Percentiles rank a stretch among this genome's conserved stretches.
Conservation (phyloP, 2,888 invertebrate genomes). For the Lottia gigantea region DNA sequence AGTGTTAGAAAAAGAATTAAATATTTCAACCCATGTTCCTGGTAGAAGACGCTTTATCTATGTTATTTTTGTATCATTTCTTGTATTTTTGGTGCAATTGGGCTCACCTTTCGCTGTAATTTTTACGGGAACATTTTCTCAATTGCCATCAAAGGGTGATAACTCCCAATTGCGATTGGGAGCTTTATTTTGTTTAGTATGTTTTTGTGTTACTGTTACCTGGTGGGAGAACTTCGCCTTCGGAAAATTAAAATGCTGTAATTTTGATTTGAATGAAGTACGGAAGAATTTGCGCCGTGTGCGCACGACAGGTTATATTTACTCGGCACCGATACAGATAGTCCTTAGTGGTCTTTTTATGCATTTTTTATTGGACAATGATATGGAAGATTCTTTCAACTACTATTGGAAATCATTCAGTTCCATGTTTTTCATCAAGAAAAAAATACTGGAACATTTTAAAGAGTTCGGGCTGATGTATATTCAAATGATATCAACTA, state of each 20-base stretch:
- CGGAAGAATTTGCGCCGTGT: slow-evolving; percentile 26
- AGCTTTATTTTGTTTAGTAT: slow-evolving; percentile 53
- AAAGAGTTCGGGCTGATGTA: slow-evolving; percentile 30
- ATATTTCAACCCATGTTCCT: neutral
- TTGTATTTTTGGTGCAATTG: neutral
- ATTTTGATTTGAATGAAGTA: slow-evolving; percentile 19
- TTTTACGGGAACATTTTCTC: neutral
- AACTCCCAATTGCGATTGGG: slow-evolving; percentile 35
- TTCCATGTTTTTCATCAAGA: neutral
- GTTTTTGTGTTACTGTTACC: slow-evolving; percentile 85
- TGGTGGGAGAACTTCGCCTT: slow-evolving; percentile 98
- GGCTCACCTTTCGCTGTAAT: neutral
- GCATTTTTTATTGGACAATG: neutral
- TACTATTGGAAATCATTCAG: neutral
- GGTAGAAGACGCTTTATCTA: neutral
- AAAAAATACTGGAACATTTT: slow-evolving; percentile 19
- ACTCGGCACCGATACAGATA: slow-evolving; percentile 30
- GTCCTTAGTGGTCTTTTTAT: slow-evolving; percentile 23
- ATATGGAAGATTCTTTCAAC: neutral
- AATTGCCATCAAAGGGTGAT: neutral
- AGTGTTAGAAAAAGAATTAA: neutral
- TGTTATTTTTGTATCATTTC: neutral
- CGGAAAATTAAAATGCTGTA: slow-evolving; percentile 20
- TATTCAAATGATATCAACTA: slow-evolving; percentile 26
- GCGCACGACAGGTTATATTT: slow-evolving; percentile 32